Evolutionary conservation across 92 coral and sea anemone species (phyloP).

Genomic region (Palythoa grandiflora): DNA sequence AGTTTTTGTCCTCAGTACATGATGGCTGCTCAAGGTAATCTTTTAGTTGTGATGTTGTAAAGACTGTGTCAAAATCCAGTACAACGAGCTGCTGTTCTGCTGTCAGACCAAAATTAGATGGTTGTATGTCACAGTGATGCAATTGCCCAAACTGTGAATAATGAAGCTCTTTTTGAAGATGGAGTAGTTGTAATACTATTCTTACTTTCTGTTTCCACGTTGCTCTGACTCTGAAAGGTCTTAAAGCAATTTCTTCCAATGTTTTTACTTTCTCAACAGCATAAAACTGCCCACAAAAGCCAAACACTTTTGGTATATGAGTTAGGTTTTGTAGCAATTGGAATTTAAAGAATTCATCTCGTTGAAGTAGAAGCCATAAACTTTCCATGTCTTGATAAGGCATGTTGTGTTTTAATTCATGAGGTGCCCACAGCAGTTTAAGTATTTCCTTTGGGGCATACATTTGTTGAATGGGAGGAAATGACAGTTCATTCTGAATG

Average conservation of each 20-base stretch:
- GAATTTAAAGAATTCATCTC: constrained; percentile 83
- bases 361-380: constrained; percentile 82
- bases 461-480: constrained; percentile 45
- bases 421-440: constrained; percentile 75
- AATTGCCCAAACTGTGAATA: constrained; percentile 74
- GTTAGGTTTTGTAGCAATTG: constrained; percentile 77
- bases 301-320: constrained; percentile 89
- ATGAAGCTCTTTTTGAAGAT: constrained; percentile 65
- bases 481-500: constrained; percentile 58
- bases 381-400: constrained; percentile 77
- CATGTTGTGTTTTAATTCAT: constrained; percentile 52
- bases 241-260: constrained; percentile 56
- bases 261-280: constrained; percentile 82
- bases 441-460: constrained; percentile 64
- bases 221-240: constrained; percentile 55
- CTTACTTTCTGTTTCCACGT: constrained; percentile 81
- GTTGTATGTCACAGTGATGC: constrained; percentile 93
- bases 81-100: constrained; percentile 70
- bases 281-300: constrained; percentile 90
- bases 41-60: constrained; percentile 65
- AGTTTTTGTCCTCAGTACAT: constrained; percentile 73
- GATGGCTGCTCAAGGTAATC: constrained; percentile 77
- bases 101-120: constrained; percentile 88
- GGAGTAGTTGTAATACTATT: constrained; percentile 72
- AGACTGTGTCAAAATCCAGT: constrained; percentile 85